These are phyloP conservation scores for Asbolus verrucosus DNA, from an alignment of 1,140 invertebrate genomes.

Conservation along the genomic window DNA sequence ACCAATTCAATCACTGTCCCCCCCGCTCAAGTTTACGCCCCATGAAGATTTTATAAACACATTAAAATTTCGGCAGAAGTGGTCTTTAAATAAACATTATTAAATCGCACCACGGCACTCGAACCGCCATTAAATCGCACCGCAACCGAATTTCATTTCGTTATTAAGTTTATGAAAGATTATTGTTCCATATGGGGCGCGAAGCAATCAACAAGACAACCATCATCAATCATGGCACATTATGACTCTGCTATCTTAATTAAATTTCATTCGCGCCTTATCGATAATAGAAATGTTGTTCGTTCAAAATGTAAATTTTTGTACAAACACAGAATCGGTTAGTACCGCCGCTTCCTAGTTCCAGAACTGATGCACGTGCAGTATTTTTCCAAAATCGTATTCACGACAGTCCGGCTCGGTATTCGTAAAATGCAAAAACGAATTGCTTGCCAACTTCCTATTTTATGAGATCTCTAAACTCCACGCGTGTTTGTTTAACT, in stretches of 20 bases:
- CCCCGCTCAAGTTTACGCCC: too few species aligned
- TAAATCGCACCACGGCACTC: slow-evolving; percentile 9
- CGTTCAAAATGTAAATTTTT: too few species aligned
- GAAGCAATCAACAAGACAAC: neutral
- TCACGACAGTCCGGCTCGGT: too few species aligned
- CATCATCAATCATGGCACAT: neutral
- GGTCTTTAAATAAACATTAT: slow-evolving; percentile 7
- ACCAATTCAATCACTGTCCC: slow-evolving; percentile 26
- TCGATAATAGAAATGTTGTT: neutral
- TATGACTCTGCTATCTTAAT: neutral
- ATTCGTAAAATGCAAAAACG: slow-evolving; percentile 24
- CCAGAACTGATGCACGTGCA: too few species aligned
- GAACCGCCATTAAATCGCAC: neutral
- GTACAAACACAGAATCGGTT: too few species aligned
- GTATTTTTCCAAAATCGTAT: too few species aligned
- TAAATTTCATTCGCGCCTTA: slow-evolving; percentile 4
- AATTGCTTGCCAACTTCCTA: slow-evolving; percentile 24
- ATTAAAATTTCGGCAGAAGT: neutral
- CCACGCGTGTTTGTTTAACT: slow-evolving; percentile 28
- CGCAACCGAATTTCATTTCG: slow-evolving; percentile 1
- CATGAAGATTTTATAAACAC: slow-evolving; percentile 28
- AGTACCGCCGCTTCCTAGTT: too few species aligned
- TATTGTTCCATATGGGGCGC: neutral
- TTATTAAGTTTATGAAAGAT: too few species aligned
- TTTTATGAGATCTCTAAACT: slow-evolving; percentile 30